phyloP scores from a whole-genome alignment of 2,113 vertebrate genomes.

The Artemisiospiza belli region DNA sequence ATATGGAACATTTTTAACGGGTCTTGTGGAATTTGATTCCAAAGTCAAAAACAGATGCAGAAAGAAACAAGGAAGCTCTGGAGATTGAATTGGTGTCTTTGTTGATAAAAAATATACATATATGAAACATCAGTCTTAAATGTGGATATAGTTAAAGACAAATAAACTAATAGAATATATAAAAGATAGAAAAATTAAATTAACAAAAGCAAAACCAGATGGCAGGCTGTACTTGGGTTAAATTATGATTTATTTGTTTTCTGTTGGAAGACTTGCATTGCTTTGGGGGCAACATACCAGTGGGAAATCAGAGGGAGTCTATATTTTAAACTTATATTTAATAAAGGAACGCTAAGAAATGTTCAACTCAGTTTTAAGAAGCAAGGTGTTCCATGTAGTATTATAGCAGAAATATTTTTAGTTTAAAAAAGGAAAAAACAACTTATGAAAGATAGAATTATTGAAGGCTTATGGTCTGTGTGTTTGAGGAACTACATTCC shows the following conservation, averaged over 20 bases:
- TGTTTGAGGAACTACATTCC: not conserved
- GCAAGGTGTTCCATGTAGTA: not conserved
- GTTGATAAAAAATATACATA: not conserved
- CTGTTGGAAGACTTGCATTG: not conserved
- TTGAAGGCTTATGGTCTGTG: rapidly evolving
- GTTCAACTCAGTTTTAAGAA: not conserved
- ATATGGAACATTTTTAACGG: not conserved
- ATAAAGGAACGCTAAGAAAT: not conserved
- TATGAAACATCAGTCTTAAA: not conserved
- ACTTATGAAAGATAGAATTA: not conserved
- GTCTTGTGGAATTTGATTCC: not conserved
- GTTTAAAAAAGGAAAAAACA: not conserved
- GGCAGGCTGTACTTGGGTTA: not conserved
- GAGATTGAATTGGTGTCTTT: not conserved
- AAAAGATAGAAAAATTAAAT: not conserved
- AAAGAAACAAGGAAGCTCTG: not conserved
- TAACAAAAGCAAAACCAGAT: not conserved
- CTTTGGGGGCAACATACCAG: not conserved
- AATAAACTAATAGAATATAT: not conserved
- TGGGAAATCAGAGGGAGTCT: not conserved
- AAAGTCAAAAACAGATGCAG: not conserved
- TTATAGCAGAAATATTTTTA: not conserved
- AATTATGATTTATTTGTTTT: not conserved
- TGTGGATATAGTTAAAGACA: not conserved
- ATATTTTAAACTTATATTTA: not conserved